phyloP scores from a whole-genome alignment of 1,140 invertebrate genomes.

The Brachionus rotundiformis region DNA sequence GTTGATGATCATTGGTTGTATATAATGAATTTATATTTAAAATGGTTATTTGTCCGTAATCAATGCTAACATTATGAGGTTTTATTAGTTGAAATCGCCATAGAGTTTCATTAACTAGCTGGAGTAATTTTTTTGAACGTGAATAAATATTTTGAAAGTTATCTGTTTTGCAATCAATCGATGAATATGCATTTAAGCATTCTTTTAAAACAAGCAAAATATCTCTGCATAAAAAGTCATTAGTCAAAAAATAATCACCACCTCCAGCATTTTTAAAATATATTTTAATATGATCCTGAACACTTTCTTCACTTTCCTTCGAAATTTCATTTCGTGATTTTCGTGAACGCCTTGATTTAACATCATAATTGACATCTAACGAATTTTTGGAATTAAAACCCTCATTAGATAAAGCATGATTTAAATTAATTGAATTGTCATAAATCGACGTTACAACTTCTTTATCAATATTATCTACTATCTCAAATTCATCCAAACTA shows the following conservation, averaged over 20 bases:
- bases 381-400: neutral
- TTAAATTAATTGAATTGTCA: neutral
- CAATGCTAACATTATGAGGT: conserved; percentile 57
- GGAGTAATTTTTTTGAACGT: conserved; percentile 10
- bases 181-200: neutral
- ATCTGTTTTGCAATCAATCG: neutral
- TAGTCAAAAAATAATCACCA: conserved; percentile 56
- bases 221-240: conserved; percentile 61
- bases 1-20: conserved; percentile 54
- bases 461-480: conserved; percentile 55
- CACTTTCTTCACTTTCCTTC: neutral
- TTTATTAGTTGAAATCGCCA: conserved; percentile 62
- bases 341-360: neutral
- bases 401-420: neutral
- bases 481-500: conserved; percentile 54
- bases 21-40: conserved; percentile 54
- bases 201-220: conserved; percentile 59
- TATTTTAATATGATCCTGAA: neutral
- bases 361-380: neutral
- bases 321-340: neutral
- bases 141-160: conserved; percentile 54
- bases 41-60: conserved; percentile 56
- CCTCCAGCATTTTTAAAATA: neutral
- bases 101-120: conserved; percentile 60
- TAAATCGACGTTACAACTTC: neutral